Conservation (phyloP, 2,113 vertebrate genomes). For the Puffinus mauretanicus region DNA sequence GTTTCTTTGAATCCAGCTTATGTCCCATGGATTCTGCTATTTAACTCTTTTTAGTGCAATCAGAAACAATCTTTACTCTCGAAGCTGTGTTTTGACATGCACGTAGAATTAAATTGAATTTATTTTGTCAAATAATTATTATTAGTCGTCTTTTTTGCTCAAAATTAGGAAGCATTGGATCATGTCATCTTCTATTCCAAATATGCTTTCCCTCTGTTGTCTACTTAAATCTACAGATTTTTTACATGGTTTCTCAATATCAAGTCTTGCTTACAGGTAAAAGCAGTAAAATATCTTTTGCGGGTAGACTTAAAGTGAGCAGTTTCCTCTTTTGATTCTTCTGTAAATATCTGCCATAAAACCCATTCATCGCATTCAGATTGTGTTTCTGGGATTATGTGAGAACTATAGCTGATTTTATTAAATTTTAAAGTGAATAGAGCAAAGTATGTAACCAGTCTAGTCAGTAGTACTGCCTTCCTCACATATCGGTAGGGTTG, state of each 20-base stretch:
- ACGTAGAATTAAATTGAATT: not conserved
- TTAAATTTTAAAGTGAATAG: not conserved
- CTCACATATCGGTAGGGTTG: not conserved
- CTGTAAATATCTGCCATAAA: not conserved
- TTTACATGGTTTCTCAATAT: not conserved
- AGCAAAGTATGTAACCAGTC: not conserved
- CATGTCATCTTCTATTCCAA: not conserved
- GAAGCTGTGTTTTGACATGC: not conserved
- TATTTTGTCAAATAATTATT: not conserved
- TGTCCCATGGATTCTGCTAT: not conserved
- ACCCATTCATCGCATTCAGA: accelerated
- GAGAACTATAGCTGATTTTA: not conserved
- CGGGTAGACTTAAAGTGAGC: not conserved
- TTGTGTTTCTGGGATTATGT: not conserved
- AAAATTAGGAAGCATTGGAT: not conserved
- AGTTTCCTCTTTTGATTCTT: not conserved
- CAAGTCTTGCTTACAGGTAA: not conserved
- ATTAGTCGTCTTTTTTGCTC: not conserved
- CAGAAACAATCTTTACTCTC: not conserved
- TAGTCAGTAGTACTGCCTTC: not conserved
- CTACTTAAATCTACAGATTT: not conserved
- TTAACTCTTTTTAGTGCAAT: not conserved
- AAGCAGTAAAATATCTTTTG: not conserved
- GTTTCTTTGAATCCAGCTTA: not conserved
- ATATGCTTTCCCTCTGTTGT: not conserved